Percentiles rank a stretch among this genome's conserved stretches.
Evolutionary conservation across 2,888 invertebrate genomes (phyloP).

Genomic region (Polia nebulosa): DNA sequence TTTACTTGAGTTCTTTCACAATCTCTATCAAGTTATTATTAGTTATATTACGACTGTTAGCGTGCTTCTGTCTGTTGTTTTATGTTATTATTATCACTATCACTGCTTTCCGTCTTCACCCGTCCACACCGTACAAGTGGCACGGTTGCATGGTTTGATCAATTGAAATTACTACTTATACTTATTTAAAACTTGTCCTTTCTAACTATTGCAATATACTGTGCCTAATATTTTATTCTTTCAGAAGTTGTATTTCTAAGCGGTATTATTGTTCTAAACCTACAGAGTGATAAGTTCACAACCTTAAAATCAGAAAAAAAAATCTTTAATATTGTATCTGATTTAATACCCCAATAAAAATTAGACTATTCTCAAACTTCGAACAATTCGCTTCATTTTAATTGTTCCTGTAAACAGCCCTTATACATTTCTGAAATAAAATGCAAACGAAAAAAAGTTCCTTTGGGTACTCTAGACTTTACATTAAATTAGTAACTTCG

Average conservation of each 20-base stretch:
- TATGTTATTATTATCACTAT: constrained; percentile 65
- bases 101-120: constrained; percentile 61
- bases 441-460: neutral
- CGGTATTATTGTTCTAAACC: neutral
- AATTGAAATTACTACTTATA: constrained; percentile 22
- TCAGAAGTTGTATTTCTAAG: constrained; percentile 21
- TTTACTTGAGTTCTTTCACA: constrained; percentile 50
- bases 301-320: neutral
- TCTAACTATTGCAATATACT: constrained; percentile 17
- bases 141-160: constrained; percentile 70
- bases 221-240: constrained; percentile 21
- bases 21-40: constrained; percentile 60
- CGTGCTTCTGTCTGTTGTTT: constrained; percentile 83
- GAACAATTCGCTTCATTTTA: neutral
- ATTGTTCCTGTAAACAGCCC: neutral
- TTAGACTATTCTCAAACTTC: neutral
- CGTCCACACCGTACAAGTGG: constrained; percentile 49
- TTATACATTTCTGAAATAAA: neutral
- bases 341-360: neutral
- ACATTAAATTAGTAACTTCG: neutral
- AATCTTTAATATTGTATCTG: neutral
- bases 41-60: constrained; percentile 68
- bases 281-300: neutral
- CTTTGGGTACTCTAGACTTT: neutral
- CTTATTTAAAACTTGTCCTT: constrained; percentile 23